A percentile compares a stretch with the other conserved stretches of the same genome.
Conservation (phyloP, 2,113 vertebrate species). For the Turnix velox region DNA sequence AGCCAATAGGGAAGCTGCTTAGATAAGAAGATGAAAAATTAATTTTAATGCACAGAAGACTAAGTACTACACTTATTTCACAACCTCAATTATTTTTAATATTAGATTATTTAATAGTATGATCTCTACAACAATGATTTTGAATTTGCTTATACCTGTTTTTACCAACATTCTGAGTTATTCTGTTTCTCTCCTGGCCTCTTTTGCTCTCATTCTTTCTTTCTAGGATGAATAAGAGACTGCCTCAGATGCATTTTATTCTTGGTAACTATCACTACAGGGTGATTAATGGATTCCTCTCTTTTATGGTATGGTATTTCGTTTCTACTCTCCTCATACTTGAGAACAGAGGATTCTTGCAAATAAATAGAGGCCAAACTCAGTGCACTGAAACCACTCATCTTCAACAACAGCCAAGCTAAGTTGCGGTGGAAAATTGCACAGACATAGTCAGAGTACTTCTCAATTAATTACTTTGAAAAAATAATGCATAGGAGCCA, state of each 20-base stretch:
- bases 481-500: background rate
- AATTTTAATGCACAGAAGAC: constrained; percentile 73
- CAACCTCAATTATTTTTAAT: constrained; percentile 76
- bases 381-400: background rate
- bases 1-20: constrained; percentile 69
- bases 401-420: background rate
- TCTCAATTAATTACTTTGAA: background rate
- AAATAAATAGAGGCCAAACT: background rate
- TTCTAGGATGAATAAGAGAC: background rate
- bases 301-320: background rate
- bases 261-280: background rate
- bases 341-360: background rate
- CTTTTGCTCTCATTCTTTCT: background rate
- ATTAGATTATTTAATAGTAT: constrained; percentile 71
- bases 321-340: background rate
- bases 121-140: constrained; percentile 48
- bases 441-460: background rate
- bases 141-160: constrained; percentile 52
- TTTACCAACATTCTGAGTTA: constrained; percentile 3
- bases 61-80: constrained; percentile 72
- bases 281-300: background rate
- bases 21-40: constrained; percentile 75
- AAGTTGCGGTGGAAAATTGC: background rate
- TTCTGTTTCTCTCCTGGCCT: background rate
- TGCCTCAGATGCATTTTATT: background rate